Evolutionary conservation across 1,140 invertebrate species (phyloP).

Genomic region (Bombyx mandarina): DNA sequence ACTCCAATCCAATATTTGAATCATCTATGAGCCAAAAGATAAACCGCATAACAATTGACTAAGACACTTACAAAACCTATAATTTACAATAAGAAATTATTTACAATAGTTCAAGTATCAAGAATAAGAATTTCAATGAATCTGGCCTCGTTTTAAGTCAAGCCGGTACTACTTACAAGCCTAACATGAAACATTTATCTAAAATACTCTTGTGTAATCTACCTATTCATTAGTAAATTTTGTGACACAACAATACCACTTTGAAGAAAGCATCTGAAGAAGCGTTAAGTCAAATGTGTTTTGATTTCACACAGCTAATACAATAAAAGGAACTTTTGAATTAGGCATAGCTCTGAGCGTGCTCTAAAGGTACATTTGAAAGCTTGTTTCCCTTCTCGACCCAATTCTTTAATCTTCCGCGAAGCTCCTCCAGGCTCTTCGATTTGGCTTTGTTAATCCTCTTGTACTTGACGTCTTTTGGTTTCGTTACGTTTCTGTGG

Average conservation of each 20-base stretch:
- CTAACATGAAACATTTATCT: conserved; percentile 16
- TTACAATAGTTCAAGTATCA: conserved; percentile 61
- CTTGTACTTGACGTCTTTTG: conserved; percentile 92
- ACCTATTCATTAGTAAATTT: background rate
- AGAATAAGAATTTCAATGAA: conserved; percentile 41
- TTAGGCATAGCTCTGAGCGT: conserved; percentile 68
- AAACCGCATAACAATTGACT: background rate
- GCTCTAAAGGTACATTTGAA: conserved; percentile 61
- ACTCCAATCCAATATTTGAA: background rate
- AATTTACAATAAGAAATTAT: conserved; percentile 26
- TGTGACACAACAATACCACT: conserved; percentile 9
- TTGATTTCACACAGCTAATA: too few relatives aligned
- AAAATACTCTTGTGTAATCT: conserved; percentile 5
- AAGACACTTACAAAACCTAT: conserved; percentile 11
- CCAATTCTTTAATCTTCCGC: conserved; percentile 86
- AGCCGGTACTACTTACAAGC: conserved; percentile 24
- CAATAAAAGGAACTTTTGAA: conserved; percentile 25
- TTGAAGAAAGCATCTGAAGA: too few relatives aligned
- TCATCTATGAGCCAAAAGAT: background rate
- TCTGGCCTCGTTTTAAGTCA: conserved; percentile 18
- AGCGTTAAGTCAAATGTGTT: too few relatives aligned
- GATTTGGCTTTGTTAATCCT: conserved; percentile 92
- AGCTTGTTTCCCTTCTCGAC: conserved; percentile 83
- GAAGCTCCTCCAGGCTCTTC: conserved; percentile 87
- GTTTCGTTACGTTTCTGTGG: conserved; percentile 89